Conservation (phyloP, 2,888 invertebrate genomes). For the Cotesia congregata region DNA sequence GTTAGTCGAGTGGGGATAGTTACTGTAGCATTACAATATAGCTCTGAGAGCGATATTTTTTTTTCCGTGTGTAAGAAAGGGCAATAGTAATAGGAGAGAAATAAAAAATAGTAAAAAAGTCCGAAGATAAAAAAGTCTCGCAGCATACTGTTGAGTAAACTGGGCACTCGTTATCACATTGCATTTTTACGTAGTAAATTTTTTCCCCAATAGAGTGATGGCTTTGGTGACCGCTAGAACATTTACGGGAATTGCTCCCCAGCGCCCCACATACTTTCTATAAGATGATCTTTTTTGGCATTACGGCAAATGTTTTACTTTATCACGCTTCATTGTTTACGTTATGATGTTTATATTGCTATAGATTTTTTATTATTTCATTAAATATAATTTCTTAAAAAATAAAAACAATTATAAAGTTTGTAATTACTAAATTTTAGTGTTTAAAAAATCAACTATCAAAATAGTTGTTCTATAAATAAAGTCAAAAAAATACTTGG, state of each 20-base stretch:
- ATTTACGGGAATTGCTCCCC: slow-evolving; percentile 69
- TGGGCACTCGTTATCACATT: slow-evolving; percentile 17
- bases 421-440: too few relatives aligned
- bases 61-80: slow-evolving; percentile 53
- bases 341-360: too few relatives aligned
- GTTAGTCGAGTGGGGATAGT: too few relatives aligned
- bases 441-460: too few relatives aligned
- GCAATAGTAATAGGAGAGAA: slow-evolving; percentile 50
- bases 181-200: slow-evolving; percentile 30
- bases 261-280: slow-evolving; percentile 52
- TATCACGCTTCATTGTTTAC: not conserved
- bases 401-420: too few relatives aligned
- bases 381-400: too few relatives aligned
- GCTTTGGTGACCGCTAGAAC: slow-evolving; percentile 68
- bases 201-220: slow-evolving; percentile 44
- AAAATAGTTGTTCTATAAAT: too few relatives aligned
- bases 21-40: too few relatives aligned
- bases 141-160: not conserved
- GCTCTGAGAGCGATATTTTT: too few relatives aligned
- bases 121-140: not conserved
- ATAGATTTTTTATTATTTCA: too few relatives aligned
- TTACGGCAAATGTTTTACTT: not conserved
- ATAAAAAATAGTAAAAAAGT: slow-evolving; percentile 17
- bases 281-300: slow-evolving; percentile 14
- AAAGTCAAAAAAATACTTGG: too few relatives aligned